Base-by-base conservation (phyloP, 2,888 invertebrate species). In the Leptopilina drosophilae region DNA sequence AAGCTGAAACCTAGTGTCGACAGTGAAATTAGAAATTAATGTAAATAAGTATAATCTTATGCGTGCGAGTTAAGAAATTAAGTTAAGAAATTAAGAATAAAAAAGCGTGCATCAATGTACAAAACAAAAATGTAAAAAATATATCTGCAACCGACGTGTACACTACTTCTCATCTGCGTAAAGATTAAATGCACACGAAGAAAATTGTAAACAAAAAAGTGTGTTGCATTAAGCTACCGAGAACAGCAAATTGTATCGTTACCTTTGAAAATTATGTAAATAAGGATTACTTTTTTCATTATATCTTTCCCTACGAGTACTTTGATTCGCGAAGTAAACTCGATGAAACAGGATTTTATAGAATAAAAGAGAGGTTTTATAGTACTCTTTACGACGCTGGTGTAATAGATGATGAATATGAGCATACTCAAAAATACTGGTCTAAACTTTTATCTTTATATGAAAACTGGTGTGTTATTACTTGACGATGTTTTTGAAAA, bases 91-190 rank as follows among this genome's bases (percentile, higher is more conserved):
- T 64, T 11, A 64, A 64, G 11, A 4, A 1, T 0, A 77, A 84
- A 80, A 78, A 82, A 75, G 86, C 87, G 5, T 82, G 83, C 20
- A 66, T 88, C 4, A 88, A 87, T 79, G 82, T 87, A 4, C 46
- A 80, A 77, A 87, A 85, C 69, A 33, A 78, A 82, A 14, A n/a
- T n/a, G n/a, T n/a, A n/a, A n/a, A n/a, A n/a, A n/a, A n/a, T n/a
- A n/a, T 56, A 56, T 56, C 14, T 56, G 56, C 14, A n/a, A 56
- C n/a, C 56, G 56, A 2, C 14, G 56, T n/a, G 6, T 56, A 56
- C 56, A 56, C n/a, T 56, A 56, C n/a, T 56, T 56, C n/a, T 56
- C n/a, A 14, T 56, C n/a, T 56, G 56, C 1, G 5, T 7, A 56
- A 56, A 56, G n/a, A n/a, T 14, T 56, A 56, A 56, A 56, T 56